A percentile compares a stretch with the other conserved stretches of the same genome.
phyloP scores from a whole-genome alignment of 2,888 invertebrate species.

The Brachyopa scutellaris region DNA sequence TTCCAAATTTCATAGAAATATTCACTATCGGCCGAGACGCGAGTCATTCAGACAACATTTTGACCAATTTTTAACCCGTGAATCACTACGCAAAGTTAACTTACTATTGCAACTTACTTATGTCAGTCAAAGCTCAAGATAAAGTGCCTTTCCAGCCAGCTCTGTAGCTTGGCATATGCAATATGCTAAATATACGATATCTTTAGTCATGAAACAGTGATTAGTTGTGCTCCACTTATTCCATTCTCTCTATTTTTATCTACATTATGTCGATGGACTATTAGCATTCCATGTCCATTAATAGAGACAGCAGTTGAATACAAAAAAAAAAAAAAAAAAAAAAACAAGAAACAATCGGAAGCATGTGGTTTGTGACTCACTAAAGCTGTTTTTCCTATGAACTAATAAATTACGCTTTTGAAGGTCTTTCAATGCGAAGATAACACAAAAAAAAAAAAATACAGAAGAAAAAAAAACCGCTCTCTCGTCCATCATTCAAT shows the following conservation, averaged over 20 bases:
- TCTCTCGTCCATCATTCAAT: constrained; percentile 27
- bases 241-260: constrained; percentile 2
- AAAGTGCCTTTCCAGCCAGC: no score
- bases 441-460: no score
- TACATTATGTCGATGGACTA: constrained; percentile 47
- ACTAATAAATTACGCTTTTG: constrained; percentile 22
- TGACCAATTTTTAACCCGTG: no score
- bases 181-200: constrained; percentile 37
- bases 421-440: constrained; percentile 30
- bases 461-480: background rate
- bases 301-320: constrained; percentile 50
- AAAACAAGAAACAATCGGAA: background rate
- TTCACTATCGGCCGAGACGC: no score
- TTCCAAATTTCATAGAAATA: no score
- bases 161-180: no score
- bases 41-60: no score
- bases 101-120: no score
- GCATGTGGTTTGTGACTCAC: constrained; percentile 49
- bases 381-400: constrained; percentile 13
- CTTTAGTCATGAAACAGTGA: constrained; percentile 39
- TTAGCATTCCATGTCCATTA: constrained; percentile 63
- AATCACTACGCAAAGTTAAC: no score
- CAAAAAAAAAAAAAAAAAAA: no score
- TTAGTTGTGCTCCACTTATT: constrained; percentile 38
- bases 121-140: no score